Base-by-base conservation (phyloP, 2,113 vertebrate species). In the Dicaeum eximium region DNA sequence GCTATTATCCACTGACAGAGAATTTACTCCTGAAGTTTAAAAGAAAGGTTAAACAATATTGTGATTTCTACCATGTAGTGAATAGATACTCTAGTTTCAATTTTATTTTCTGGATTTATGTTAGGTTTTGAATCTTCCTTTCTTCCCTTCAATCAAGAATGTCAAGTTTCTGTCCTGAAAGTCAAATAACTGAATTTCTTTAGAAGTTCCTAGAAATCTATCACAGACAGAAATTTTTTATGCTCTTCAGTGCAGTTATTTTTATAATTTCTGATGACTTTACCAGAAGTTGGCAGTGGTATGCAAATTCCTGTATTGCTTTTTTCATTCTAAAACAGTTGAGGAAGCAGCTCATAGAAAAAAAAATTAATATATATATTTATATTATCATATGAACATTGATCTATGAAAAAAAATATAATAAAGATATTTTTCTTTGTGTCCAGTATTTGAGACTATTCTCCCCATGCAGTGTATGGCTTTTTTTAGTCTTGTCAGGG, bases 191-290 rank as follows among this genome's bases (percentile, higher is more conserved):
- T 64, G 9, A n/a, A 66, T 66, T 88, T 80, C 40, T 92, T 16
- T 54, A 64, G 37, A 88, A 88, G 27, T 62, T 71, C 25, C 35
- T 77, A 45, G 22, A 73, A 47, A 33, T 45, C 30, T 40, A 2
- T 73, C 28, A 5, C 61, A 64, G 82, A 80, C 44, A 67, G 31
- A 77, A 75, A 71, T 42, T 92, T 96, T 86, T 53, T 45, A 86
- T 95, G 79, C 54, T 94, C 56, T 70, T 95, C 81, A 73, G n/a
- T 77, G 60, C 57, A 92, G 78, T 66, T 96, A 83, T 90, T 97
- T 97, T 87, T 95, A 48, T 83, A 70, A 88, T 70, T 89, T 90
- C 73, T 91, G 81, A 95, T 92, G 65, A 61, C 56, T 93, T 92
- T 96, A 91, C 54, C 83, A 94, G 93, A 95, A 93, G 58, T 64